phyloP scores from a whole-genome alignment of 2,797 vertebrate genomes.

The Rhinoraja longicauda region DNA sequence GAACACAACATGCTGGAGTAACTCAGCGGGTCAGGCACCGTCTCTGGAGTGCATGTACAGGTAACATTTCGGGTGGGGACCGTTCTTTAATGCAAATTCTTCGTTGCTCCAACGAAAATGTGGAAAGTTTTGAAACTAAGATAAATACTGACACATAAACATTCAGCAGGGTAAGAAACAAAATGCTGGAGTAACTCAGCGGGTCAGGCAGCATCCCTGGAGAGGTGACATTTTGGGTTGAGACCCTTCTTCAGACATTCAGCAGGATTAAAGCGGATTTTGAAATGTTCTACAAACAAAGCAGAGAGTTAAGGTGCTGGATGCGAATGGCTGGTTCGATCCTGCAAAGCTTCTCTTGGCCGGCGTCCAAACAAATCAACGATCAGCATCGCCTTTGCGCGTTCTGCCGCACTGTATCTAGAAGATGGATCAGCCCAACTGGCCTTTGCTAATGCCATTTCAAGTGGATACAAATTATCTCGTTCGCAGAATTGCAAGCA shows the following conservation, averaged over 20 bases:
- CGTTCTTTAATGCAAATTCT: neutral
- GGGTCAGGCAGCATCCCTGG: too few species aligned
- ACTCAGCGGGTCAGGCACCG: too few species aligned
- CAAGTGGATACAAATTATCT: neutral
- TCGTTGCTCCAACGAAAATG: neutral
- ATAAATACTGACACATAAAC: neutral
- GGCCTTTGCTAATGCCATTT: constrained; percentile 20
- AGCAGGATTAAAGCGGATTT: neutral
- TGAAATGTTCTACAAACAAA: neutral
- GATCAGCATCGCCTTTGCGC: neutral
- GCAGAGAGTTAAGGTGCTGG: neutral
- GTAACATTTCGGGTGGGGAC: too few species aligned
- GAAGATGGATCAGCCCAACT: neutral
- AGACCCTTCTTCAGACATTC: neutral
- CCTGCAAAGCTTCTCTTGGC: neutral
- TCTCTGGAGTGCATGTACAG: too few species aligned
- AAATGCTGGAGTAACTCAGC: too few species aligned
- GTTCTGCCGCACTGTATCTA: neutral
- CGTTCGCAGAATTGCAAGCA: neutral
- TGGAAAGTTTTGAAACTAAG: neutral
- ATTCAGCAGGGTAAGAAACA: neutral
- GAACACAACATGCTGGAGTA: too few species aligned
- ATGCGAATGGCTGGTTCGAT: neutral
- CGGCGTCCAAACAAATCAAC: neutral
- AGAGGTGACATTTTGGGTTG: too few species aligned